These are phyloP conservation scores for Chiridota heheva DNA, from an alignment of 35 echinoderm and acorn worm genomes.

Conservation along the genomic window DNA sequence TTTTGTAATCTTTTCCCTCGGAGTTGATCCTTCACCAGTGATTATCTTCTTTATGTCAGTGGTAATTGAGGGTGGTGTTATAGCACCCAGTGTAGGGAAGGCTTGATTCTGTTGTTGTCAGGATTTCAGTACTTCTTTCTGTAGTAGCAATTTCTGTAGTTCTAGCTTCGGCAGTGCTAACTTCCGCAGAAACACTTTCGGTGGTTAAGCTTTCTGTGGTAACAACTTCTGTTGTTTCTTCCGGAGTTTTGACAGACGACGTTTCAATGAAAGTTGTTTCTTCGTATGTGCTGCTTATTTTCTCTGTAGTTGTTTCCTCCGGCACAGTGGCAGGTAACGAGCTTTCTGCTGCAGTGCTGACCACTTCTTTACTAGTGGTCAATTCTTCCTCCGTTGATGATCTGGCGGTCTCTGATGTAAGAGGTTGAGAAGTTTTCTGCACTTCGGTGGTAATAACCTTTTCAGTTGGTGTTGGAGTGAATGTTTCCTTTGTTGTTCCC, in stretches of 20 bases:
- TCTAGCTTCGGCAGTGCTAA: not conserved
- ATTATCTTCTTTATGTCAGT: not conserved
- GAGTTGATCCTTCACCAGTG: not conserved
- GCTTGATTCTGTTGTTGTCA: not conserved
- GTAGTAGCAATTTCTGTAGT: not conserved
- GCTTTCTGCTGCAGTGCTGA: no score
- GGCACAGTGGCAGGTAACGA: no score
- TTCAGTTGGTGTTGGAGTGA: not conserved
- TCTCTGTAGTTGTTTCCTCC: not conserved
- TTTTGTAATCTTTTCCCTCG: not conserved
- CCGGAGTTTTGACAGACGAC: not conserved
- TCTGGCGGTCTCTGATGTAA: not conserved
- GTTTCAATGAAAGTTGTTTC: not conserved
- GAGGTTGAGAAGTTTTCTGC: not conserved
- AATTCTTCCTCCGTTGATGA: no score
- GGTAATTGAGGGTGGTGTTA: not conserved
- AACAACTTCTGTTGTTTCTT: not conserved
- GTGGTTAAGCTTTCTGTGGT: not conserved
- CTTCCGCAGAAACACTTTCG: not conserved
- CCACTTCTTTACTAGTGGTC: no score
- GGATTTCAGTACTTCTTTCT: not conserved
- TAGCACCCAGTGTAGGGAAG: not conserved
- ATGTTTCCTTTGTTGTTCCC: not conserved
- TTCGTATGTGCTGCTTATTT: not conserved
- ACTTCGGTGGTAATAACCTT: not conserved